Base-by-base conservation (phyloP, 2,113 vertebrate species). In the Oncorhynchus tshawytscha region DNA sequence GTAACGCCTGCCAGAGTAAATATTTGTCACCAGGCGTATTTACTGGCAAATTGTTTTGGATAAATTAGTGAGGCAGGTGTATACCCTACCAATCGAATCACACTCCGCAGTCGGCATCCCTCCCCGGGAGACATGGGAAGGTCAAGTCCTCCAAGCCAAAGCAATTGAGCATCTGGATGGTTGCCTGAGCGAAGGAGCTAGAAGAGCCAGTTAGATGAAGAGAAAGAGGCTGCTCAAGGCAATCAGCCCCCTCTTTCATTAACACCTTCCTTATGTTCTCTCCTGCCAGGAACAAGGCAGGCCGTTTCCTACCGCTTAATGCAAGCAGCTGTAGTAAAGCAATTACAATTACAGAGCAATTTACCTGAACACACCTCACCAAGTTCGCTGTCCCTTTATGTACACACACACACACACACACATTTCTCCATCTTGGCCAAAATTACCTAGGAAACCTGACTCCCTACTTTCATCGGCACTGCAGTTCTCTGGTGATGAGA, bases 301-400 rank as follows among this genome's bases (percentile, higher is more conserved):
- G 49, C 74, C 80, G 76, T 81, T 86, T 82, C 85, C 76, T 77
- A 22, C 59, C 77, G 71, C 76, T 82, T 68, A 85, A 83, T 79
- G 64, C 49, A 62, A 80, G 48, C 72, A 20, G 54, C 64, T 67
- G 3, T 77, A 54, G 69, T 76, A 74, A 70, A 70, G 76, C 81
- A 89, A 88, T 89, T 91, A 88, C 80, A 73, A 88, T 84, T 54
- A 54, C 76, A 75, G 71, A 74, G 76, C 71, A 72, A 89, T 70
- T 78, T 81, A 78, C 78, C 73, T 76, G 82, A 69, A 78, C 68
- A 64, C 71, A 80, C 77, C 65, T 45, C 2, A 9, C 9, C 39
- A 45, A 45, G 39, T 45, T 45, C 39, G 9, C 39, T 45, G 39
- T 45, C 39, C 45, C 65, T 66, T 34, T 18, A 18, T 54, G 51